phyloP scores from a whole-genome alignment of 2,113 vertebrate genomes.

The Calonectris borealis region DNA sequence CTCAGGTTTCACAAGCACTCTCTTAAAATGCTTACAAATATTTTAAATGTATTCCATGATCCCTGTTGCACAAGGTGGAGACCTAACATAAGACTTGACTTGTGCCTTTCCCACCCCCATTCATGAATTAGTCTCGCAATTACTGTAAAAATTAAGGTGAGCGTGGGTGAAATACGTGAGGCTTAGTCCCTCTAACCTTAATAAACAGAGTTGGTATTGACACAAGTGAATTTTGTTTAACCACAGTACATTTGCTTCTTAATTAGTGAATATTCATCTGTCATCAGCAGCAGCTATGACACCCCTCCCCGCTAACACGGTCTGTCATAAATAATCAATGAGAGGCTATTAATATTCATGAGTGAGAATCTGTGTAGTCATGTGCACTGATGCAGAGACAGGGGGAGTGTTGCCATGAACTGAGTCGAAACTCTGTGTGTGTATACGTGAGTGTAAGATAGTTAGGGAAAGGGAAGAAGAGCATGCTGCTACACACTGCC shows the following conservation, averaged over 20 bases:
- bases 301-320: constrained; percentile 82
- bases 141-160: constrained; percentile 52
- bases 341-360: constrained; percentile 89
- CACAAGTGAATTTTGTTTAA: constrained; percentile 88
- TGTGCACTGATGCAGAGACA: constrained; percentile 86
- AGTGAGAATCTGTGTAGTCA: constrained; percentile 89
- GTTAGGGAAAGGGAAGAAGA: constrained; percentile 77
- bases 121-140: constrained; percentile 49
- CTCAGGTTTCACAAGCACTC: background rate
- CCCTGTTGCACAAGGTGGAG: constrained; percentile 40
- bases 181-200: constrained; percentile 62
- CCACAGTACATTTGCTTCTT: constrained; percentile 85
- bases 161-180: background rate
- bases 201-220: constrained; percentile 78
- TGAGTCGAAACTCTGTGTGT: constrained; percentile 87
- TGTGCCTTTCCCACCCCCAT: constrained; percentile 36
- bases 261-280: constrained; percentile 86
- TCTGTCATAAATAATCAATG: constrained; percentile 92
- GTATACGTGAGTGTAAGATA: constrained; percentile 77
- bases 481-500: constrained; percentile 80
- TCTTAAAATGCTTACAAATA: background rate
- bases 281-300: constrained; percentile 79
- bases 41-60: background rate
- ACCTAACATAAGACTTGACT: constrained; percentile 27
- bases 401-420: constrained; percentile 91